Percentiles rank a stretch among this genome's conserved stretches.
These are phyloP conservation scores for Atta colombica DNA, from an alignment of 1,140 invertebrate species.

Conservation along the genomic window DNA sequence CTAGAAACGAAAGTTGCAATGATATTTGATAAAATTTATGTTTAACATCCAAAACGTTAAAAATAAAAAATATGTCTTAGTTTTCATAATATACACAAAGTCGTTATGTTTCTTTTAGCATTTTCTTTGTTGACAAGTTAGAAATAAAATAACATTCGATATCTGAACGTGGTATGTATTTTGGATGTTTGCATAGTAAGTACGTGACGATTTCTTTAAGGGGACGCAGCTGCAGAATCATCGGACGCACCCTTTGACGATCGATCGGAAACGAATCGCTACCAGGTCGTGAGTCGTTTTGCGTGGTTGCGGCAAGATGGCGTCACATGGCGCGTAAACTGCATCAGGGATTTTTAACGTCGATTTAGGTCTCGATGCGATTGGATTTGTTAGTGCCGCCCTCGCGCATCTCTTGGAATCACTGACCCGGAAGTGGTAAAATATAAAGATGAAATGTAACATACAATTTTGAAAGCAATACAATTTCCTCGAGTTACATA, in stretches of 20 bases:
- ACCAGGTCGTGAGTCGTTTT: slow-evolving; percentile 32
- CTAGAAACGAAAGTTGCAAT: neutral
- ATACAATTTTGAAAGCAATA: neutral
- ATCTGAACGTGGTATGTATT: neutral
- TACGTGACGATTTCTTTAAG: slow-evolving; percentile 14
- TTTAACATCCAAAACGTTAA: neutral
- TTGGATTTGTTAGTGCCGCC: neutral
- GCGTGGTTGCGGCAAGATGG: slow-evolving; percentile 51
- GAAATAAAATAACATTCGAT: neutral
- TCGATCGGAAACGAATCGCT: slow-evolving; percentile 23
- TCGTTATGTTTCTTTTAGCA: neutral
- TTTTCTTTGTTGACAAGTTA: neutral
- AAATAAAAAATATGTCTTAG: neutral
- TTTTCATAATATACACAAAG: neutral
- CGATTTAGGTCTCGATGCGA: slow-evolving; percentile 29
- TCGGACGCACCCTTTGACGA: slow-evolving; percentile 42
- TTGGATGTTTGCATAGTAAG: neutral
- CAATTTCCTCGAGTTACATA: neutral
- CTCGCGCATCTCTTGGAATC: neutral
- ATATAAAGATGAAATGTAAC: neutral
- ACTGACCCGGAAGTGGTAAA: neutral
- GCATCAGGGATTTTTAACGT: slow-evolving; percentile 19
- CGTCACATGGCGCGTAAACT: slow-evolving; percentile 42
- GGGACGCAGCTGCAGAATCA: slow-evolving; percentile 5
- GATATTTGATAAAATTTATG: neutral